Conservation (phyloP, 1,140 invertebrate genomes). For the Zaprionus nigranus region DNA sequence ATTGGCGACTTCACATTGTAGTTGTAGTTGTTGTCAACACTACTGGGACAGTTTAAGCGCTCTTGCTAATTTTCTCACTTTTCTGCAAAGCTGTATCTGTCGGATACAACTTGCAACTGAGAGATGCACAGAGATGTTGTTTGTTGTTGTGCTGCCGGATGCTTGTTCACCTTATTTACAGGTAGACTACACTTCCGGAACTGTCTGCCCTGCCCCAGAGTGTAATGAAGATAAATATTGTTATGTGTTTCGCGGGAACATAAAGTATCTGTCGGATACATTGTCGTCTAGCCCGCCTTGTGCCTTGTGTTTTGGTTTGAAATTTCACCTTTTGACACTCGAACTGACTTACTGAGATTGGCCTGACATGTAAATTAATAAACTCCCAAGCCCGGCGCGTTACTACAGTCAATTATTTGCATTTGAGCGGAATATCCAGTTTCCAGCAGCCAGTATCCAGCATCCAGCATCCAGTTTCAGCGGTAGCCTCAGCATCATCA, state of each 20-base stretch:
- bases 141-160: slow-evolving; percentile 28
- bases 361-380: slow-evolving; percentile 82
- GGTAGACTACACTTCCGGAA: slow-evolving; percentile 65
- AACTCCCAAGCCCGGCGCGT: slow-evolving; percentile 57
- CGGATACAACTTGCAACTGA: slow-evolving; percentile 37
- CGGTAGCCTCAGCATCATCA: slow-evolving; percentile 42
- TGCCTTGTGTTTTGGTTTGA: slow-evolving; percentile 70
- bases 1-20: slow-evolving; percentile 23
- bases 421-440: slow-evolving; percentile 67
- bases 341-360: slow-evolving; percentile 11
- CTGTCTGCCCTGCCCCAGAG: slow-evolving; percentile 11
- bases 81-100: slow-evolving; percentile 15
- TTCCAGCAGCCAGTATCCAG: slow-evolving; percentile 66
- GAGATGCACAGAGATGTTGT: slow-evolving; percentile 20
- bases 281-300: background rate
- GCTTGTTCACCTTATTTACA: slow-evolving; percentile 31
- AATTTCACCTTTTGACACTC: slow-evolving; percentile 82
- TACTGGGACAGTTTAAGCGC: slow-evolving; percentile 13
- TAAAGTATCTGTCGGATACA: slow-evolving; percentile 34
- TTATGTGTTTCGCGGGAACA: slow-evolving; percentile 27
- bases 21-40: background rate
- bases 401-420: slow-evolving; percentile 72
- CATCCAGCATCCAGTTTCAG: slow-evolving; percentile 68
- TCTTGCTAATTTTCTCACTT: slow-evolving; percentile 50
- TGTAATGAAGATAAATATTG: slow-evolving; percentile 76